Evolutionary conservation across 2,888 invertebrate species (phyloP).

Genomic region (Dolomedes plantarius): DNA sequence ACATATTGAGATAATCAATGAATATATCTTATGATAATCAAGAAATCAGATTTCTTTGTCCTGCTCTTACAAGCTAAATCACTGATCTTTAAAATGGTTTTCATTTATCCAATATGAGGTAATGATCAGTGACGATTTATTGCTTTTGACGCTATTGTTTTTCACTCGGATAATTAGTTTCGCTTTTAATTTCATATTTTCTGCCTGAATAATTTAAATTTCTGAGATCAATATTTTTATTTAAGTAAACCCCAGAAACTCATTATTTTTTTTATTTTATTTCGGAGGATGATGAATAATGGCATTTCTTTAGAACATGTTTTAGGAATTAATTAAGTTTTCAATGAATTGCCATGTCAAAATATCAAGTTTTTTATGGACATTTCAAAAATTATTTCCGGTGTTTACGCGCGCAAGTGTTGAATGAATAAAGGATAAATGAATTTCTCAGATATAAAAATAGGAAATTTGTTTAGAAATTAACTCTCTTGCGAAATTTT

Average conservation of each 20-base stretch:
- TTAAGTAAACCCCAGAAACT: neutral
- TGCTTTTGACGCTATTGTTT: neutral
- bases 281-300: neutral
- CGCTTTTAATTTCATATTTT: slow-evolving; percentile 12
- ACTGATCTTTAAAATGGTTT: neutral
- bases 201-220: slow-evolving; percentile 11
- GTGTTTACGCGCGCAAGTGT: neutral
- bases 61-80: too few relatives aligned
- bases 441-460: neutral
- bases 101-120: neutral
- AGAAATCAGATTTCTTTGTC: too few relatives aligned
- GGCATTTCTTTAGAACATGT: neutral
- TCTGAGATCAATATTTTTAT: neutral
- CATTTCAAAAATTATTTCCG: neutral
- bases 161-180: neutral
- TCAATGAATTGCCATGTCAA: neutral
- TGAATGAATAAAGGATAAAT: neutral
- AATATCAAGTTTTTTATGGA: neutral
- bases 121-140: slow-evolving; percentile 9
- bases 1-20: too few relatives aligned
- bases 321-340: slow-evolving; percentile 4
- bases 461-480: neutral
- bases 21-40: too few relatives aligned
- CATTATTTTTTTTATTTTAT: neutral
- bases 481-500: neutral